Evolutionary conservation across 2,888 invertebrate species (phyloP), one percentile per base, ranked within the genome.

Genomic region (Rhabditoides inermis): DNA sequence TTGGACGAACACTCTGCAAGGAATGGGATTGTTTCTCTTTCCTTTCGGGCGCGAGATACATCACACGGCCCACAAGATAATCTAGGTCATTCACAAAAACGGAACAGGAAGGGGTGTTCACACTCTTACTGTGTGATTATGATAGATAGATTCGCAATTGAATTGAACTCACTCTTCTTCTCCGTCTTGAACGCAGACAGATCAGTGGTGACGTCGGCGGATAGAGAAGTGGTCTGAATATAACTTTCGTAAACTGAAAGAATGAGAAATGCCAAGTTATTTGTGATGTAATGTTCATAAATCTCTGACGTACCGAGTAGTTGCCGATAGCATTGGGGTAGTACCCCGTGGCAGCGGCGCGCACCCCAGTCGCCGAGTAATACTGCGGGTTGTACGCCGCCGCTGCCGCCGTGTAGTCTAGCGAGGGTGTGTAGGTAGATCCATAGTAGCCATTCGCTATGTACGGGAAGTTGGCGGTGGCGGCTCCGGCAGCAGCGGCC

Each of bases 341-440:
- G 42, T 56, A 56, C 7, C 44, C 46, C 40, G 53, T 50, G n/a
- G 52, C 51, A 12, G 55, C 52, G 5, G 53, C 30, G 35, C 49
- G 45, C 48, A 61, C 27, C 3, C 55, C 49, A n/a, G 58, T 53
- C 4, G 45, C 40, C 20, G 35, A 42, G 51, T 61, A 64, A 47
- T 59, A 61, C 20, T 53, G 60, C 0, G 35, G n/a, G 45, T 56
- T 59, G 27, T 60, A 64, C 12, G 42, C 42, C n/a, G 42, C 42
- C n/a, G 42, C 37, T 18, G 51, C 48, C 26, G 54, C 49, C 28
- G 36, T 54, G 23, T 49, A 45, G 10, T 45, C 53, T 30, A 49
- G 20, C 22, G 45, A 39, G n/a, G 35, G 37, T 23, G 20, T 28
- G 5, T 30, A 22, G 35, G 28, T 23, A 22, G 37, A 28, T 5